These are phyloP conservation scores for Ptychoptera contaminata DNA, from an alignment of 2,888 invertebrate species.

Conservation along the genomic window DNA sequence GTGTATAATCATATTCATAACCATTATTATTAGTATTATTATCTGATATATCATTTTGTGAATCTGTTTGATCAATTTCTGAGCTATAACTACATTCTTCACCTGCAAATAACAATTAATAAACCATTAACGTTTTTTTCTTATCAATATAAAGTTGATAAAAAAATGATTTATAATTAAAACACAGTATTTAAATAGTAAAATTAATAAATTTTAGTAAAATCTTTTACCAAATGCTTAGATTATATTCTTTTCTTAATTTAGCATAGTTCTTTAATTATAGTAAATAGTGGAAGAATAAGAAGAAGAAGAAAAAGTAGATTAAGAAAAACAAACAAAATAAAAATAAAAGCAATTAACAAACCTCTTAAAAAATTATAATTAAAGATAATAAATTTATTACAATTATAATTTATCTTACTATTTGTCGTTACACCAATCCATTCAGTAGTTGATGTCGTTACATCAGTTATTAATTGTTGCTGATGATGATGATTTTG, in stretches of 20 bases:
- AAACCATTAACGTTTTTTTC: conserved; percentile 1
- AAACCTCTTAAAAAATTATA: not conserved
- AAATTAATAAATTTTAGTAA: no score
- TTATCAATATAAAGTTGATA: no score
- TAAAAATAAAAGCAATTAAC: no score
- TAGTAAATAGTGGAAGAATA: no score
- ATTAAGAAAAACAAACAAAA: not conserved
- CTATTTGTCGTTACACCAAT: conserved; percentile 80
- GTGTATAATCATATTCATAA: conserved; percentile 47
- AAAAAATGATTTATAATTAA: no score
- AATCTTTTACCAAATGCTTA: no score
- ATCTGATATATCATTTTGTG: conserved; percentile 36
- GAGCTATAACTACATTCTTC: conserved; percentile 75
- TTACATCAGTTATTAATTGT: conserved; percentile 36
- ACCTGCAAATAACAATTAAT: conserved; percentile 21
- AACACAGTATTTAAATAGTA: no score
- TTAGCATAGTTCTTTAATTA: no score
- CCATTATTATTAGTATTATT: conserved; percentile 21
- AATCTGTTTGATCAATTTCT: conserved; percentile 49
- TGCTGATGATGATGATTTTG: conserved; percentile 22
- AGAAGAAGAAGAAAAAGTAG: no score
- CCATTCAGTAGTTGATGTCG: conserved; percentile 63
- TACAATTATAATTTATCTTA: conserved; percentile 21
- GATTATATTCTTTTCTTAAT: no score
- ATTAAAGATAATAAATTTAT: not conserved